phyloP scores from a whole-genome alignment of 1,140 invertebrate genomes.

The Acyrthosiphon pisum region DNA sequence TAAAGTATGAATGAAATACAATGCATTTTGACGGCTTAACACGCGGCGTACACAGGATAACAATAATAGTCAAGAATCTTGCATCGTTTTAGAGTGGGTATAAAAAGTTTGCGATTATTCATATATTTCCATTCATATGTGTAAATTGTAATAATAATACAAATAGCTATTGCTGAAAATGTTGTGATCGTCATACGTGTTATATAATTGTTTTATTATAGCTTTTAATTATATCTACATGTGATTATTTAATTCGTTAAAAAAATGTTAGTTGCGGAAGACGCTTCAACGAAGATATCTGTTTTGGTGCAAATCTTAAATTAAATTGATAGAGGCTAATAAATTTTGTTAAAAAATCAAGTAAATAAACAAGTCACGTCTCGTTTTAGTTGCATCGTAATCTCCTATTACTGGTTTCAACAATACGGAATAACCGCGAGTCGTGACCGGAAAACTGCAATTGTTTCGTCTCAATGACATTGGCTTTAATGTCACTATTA shows the following conservation, averaged over 20 bases:
- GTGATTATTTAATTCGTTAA: background rate
- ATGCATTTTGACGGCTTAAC: background rate
- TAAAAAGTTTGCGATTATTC: background rate
- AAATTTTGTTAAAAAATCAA: background rate
- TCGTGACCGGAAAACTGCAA: conserved; percentile 18
- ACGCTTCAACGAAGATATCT: background rate
- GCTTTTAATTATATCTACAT: background rate
- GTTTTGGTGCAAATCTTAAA: background rate
- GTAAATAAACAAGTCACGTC: background rate
- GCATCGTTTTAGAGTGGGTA: background rate
- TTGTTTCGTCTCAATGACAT: background rate
- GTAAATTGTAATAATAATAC: too few species aligned
- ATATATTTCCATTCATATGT: too few species aligned
- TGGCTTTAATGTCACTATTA: conserved; percentile 36
- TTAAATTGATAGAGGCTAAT: background rate
- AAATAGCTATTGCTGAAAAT: background rate
- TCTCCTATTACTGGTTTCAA: conserved; percentile 14
- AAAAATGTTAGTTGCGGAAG: background rate
- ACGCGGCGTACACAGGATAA: background rate
- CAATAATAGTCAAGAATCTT: background rate
- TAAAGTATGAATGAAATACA: background rate
- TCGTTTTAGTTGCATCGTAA: background rate
- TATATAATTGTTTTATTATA: background rate
- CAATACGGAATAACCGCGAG: background rate
- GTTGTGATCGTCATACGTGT: background rate